These are phyloP conservation scores for Trichogramma dendrolimi DNA, from an alignment of 2,888 invertebrate species.

Conservation along the genomic window DNA sequence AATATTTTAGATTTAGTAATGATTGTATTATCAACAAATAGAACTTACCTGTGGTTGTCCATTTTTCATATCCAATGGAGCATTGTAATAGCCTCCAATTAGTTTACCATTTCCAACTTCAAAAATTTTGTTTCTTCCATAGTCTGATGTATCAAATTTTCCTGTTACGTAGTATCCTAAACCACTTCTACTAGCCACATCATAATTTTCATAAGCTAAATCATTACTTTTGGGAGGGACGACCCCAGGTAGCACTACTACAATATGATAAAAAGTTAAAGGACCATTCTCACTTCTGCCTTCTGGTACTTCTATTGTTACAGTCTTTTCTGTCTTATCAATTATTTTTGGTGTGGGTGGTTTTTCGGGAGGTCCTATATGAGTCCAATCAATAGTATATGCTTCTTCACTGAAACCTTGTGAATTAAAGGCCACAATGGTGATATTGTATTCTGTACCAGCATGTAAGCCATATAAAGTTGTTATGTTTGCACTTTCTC, in stretches of 20 bases:
- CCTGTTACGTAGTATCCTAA: conserved; percentile 79
- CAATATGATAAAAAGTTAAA: conserved; percentile 68
- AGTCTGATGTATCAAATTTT: conserved; percentile 65
- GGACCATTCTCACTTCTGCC: conserved; percentile 76
- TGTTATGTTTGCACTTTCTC: conserved; percentile 44
- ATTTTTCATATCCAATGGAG: conserved; percentile 61
- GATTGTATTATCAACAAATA: background rate
- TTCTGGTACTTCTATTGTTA: conserved; percentile 65
- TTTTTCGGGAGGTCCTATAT: conserved; percentile 64
- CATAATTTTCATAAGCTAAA: conserved; percentile 58
- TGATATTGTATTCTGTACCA: conserved; percentile 72
- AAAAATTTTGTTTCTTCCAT: conserved; percentile 58
- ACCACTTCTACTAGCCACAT: conserved; percentile 64
- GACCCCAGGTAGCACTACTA: conserved; percentile 66
- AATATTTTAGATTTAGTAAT: conserved; percentile 6
- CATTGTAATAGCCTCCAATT: conserved; percentile 75
- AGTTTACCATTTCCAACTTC: conserved; percentile 70
- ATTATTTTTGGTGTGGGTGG: conserved; percentile 67
- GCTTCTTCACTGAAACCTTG: conserved; percentile 60
- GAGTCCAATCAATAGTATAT: conserved; percentile 62
- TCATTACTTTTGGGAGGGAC: conserved; percentile 60
- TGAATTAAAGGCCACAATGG: conserved; percentile 64
- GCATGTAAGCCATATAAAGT: conserved; percentile 60
- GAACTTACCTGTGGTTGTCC: conserved; percentile 31
- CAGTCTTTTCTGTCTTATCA: conserved; percentile 59